Conservation (phyloP, 2,888 invertebrate genomes). For the Rapana venosa region DNA sequence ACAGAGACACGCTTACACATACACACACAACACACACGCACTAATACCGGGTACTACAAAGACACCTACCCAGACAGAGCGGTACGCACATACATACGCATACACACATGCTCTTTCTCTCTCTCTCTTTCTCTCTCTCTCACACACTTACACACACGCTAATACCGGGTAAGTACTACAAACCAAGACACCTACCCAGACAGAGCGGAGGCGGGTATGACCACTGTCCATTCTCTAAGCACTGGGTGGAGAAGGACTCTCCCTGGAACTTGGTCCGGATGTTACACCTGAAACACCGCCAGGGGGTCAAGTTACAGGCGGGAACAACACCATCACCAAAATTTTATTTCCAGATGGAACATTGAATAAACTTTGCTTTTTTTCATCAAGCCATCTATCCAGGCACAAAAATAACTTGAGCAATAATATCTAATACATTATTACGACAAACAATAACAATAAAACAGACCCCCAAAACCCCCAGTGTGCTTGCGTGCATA, state of each 20-base stretch:
- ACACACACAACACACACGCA: no score
- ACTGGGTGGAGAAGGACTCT: constrained; percentile 89
- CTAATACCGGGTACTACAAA: background rate
- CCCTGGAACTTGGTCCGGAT: constrained; percentile 94
- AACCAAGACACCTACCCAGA: constrained; percentile 82
- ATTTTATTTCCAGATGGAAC: no score
- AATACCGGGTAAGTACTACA: background rate
- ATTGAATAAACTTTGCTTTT: no score
- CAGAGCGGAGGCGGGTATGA: constrained; percentile 94
- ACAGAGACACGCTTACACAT: no score
- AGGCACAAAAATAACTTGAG: no score
- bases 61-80: background rate
- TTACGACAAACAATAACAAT: no score
- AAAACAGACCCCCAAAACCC: no score
- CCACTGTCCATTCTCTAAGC: constrained; percentile 96
- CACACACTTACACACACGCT: no score
- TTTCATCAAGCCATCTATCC: no score
- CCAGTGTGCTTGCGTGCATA: no score
- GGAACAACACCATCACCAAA: background rate
- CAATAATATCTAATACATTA: no score
- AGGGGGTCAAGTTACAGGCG: background rate
- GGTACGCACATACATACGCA: background rate
- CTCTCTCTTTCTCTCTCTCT: no score
- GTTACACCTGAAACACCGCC: constrained; percentile 82
- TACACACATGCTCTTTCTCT: background rate